Conservation (phyloP, 2,888 invertebrate genomes). For the Eupeodes luniger region DNA sequence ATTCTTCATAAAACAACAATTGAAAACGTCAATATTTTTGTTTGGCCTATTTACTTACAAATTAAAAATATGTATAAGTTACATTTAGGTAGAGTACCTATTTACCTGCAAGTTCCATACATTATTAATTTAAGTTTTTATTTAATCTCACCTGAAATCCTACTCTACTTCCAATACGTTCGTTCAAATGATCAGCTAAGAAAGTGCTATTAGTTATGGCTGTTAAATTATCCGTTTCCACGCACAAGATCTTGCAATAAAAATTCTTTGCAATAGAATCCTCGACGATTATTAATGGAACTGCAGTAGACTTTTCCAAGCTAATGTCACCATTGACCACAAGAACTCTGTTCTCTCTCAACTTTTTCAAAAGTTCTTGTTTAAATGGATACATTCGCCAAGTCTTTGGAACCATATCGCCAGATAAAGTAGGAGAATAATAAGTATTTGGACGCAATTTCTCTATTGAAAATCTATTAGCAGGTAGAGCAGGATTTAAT, state of each 20-base stretch:
- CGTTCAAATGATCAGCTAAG: constrained; percentile 88
- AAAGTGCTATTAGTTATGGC: constrained; percentile 95
- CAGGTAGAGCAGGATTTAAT: constrained; percentile 19
- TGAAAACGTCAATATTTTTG: too few relatives aligned
- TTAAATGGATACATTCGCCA: constrained; percentile 93
- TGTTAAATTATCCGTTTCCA: constrained; percentile 94
- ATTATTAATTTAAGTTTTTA: not conserved
- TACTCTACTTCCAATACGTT: constrained; percentile 88
- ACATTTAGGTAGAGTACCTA: too few relatives aligned
- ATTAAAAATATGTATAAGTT: too few relatives aligned
- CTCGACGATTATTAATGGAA: constrained; percentile 95
- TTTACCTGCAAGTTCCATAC: too few relatives aligned
- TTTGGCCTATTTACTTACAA: too few relatives aligned
- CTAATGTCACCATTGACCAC: constrained; percentile 95
- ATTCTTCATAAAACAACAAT: too few relatives aligned
- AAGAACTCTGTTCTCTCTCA: constrained; percentile 90
- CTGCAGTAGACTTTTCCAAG: constrained; percentile 95
- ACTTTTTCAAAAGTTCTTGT: constrained; percentile 89
- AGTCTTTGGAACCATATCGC: constrained; percentile 83
- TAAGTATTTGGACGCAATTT: constrained; percentile 33
- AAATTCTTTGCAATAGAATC: constrained; percentile 87
- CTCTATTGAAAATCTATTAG: constrained; percentile 54
- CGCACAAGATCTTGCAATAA: constrained; percentile 93
- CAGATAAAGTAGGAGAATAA: not conserved
- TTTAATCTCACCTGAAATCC: constrained; percentile 92